These are phyloP conservation scores for Maccullochella peelii DNA, from an alignment of 2,113 vertebrate genomes.

Conservation along the genomic window DNA sequence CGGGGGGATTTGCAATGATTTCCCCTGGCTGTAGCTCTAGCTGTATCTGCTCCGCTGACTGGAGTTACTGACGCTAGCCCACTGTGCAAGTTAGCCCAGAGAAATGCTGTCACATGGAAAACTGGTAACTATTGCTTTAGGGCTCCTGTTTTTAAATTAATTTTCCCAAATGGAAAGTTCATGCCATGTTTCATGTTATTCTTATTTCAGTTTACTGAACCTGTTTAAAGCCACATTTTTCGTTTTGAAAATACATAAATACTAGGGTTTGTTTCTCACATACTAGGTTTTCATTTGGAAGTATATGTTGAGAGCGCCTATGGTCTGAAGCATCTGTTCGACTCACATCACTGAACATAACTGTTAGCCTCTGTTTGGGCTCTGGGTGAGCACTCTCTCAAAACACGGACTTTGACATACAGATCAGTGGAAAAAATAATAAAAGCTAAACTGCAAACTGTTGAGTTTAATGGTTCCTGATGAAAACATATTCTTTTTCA, in stretches of 20 bases:
- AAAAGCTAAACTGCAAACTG: slow-evolving; percentile 19
- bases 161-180: slow-evolving; percentile 11
- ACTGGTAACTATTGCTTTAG: slow-evolving; percentile 25
- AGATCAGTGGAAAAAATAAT: slow-evolving; percentile 16
- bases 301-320: background rate
- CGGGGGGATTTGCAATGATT: slow-evolving; percentile 71
- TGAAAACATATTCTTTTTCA: slow-evolving; percentile 26
- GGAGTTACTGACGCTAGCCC: slow-evolving; percentile 46
- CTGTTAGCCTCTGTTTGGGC: background rate
- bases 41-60: slow-evolving; percentile 55
- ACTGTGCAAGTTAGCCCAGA: slow-evolving; percentile 35
- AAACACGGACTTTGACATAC: slow-evolving; percentile 5
- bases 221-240: background rate
- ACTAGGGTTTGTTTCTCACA: background rate
- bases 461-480: background rate
- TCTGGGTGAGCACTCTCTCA: slow-evolving; percentile 5
- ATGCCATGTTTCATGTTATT: background rate
- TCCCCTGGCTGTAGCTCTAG: slow-evolving; percentile 57
- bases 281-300: background rate
- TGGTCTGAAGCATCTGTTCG: background rate
- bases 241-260: background rate
- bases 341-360: slow-evolving; percentile 11
- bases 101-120: slow-evolving; percentile 51
- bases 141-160: background rate
- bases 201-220: background rate